These are phyloP conservation scores for Huso huso DNA, from an alignment of 2,797 vertebrate species.

Conservation along the genomic window DNA sequence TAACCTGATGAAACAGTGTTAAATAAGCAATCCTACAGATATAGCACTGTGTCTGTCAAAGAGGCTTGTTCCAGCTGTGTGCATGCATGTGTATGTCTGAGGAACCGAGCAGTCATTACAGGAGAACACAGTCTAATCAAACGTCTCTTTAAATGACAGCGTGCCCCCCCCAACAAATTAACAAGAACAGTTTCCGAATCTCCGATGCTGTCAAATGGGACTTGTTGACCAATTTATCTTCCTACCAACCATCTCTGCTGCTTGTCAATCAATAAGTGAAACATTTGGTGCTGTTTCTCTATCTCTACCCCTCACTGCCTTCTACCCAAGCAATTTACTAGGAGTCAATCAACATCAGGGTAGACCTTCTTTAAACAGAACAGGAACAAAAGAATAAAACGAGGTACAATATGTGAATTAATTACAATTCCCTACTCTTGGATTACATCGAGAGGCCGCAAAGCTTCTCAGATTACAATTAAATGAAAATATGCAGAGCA, in stretches of 20 bases:
- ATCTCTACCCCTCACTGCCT: constrained; percentile 64
- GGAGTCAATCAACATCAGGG: constrained; percentile 75
- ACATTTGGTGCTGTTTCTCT: constrained; percentile 72
- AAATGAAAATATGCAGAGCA: not conserved
- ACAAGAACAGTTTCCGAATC: constrained; percentile 72
- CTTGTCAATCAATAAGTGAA: constrained; percentile 73
- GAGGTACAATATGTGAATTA: not conserved
- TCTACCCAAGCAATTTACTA: constrained; percentile 68
- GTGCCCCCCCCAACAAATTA: constrained; percentile 67
- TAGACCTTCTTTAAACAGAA: constrained; percentile 74
- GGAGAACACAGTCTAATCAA: constrained; percentile 1
- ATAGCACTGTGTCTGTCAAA: not conserved
- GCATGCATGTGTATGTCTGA: constrained; percentile 1
- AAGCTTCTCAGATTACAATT: not conserved
- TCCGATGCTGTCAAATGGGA: constrained; percentile 69
- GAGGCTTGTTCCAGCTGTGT: not conserved
- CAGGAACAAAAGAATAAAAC: constrained; percentile 42
- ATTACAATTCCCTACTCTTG: not conserved
- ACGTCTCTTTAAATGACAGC: constrained; percentile 60
- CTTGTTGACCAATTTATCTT: constrained; percentile 74
- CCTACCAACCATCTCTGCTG: constrained; percentile 69
- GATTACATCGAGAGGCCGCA: not conserved
- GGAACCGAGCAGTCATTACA: not conserved
- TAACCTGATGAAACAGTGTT: not conserved
- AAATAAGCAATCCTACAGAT: constrained; percentile 3